Percentiles rank a stretch among this genome's conserved stretches.
These are phyloP conservation scores for Emydocephalus ijimae DNA, from an alignment of 2,113 vertebrate genomes.

Conservation along the genomic window DNA sequence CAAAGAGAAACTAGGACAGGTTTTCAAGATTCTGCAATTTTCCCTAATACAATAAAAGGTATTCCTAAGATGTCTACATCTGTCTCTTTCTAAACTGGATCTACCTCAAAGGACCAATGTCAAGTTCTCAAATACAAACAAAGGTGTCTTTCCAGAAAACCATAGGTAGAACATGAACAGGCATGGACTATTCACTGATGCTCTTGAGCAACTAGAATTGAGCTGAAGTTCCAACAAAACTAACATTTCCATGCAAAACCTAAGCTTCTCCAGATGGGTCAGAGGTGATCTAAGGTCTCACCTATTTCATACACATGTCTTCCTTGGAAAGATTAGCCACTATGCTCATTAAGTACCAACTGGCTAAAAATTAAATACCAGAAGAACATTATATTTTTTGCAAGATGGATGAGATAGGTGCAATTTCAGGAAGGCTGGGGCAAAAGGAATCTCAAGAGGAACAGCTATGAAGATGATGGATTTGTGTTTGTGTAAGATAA, in stretches of 20 bases:
- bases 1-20: neutral
- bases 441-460: neutral
- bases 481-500: conserved; percentile 18
- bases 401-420: neutral
- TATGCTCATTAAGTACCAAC: neutral
- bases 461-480: neutral
- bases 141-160: too few species aligned
- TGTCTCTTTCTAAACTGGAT: too few species aligned
- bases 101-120: too few species aligned
- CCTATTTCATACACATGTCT: neutral
- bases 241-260: too few species aligned
- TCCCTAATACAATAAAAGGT: neutral
- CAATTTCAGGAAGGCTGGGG: neutral
- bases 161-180: too few species aligned
- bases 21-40: neutral
- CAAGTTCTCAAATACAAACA: too few species aligned
- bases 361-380: neutral
- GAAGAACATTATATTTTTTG: neutral
- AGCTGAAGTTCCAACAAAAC: too few species aligned
- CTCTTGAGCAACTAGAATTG: too few species aligned
- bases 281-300: neutral
- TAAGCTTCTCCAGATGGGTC: neutral
- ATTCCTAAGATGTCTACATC: neutral
- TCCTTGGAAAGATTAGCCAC: neutral
- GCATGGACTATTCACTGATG: too few species aligned